Base-by-base conservation (phyloP, 1,140 invertebrate species). In the Helicoverpa armigera region DNA sequence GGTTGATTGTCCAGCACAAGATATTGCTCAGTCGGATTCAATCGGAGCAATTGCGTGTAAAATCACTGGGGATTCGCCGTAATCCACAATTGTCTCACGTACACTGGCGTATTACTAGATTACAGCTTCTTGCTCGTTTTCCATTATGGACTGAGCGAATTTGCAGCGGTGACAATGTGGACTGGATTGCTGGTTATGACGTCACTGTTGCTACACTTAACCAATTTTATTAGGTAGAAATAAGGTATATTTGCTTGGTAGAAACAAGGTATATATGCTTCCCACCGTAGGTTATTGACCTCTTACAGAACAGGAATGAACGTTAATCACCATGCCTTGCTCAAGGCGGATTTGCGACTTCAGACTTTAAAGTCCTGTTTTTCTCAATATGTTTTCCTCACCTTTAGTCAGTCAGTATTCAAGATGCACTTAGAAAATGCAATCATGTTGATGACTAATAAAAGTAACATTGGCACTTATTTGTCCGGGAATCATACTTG, bases 31-130 rank as follows among this genome's bases (percentile, higher is more conserved):
- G 56, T 60, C 35, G 14, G 35, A 61, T 61, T 75, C 54, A 75
- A 61, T 76, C 73, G 43, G 58, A 63, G 58, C 56, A 76, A 76
- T 76, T 43, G 58, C 56, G 58, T 76, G 56, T 76, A 76, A 76
- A 76, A 61, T 50, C 35, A 63, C 16, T 18, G 58, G 56, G 43
- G 35, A 51, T 51, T 5, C 48, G 58, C 43, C 9, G 56, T 76
- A 61, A 76, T 61, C 53, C 43, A 31, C 73, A 53, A 76, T 76
- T 53, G 73, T 76, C 73, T 76, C 56, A 76, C 73, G 43, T 76
- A 50, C 72, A 43, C 50, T 54, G 69, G 23, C 69, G 69, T 54
- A 72, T 72, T 72, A 72, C 69, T 54, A 54, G 69, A 50, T 72
- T 72, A 72, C 69, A 72, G 69, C 50, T 53, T 53, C 50, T 23